A percentile compares a stretch with the other conserved stretches of the same genome.
phyloP scores from a whole-genome alignment of 2,888 invertebrate species.

The Dendrolimus houi region DNA sequence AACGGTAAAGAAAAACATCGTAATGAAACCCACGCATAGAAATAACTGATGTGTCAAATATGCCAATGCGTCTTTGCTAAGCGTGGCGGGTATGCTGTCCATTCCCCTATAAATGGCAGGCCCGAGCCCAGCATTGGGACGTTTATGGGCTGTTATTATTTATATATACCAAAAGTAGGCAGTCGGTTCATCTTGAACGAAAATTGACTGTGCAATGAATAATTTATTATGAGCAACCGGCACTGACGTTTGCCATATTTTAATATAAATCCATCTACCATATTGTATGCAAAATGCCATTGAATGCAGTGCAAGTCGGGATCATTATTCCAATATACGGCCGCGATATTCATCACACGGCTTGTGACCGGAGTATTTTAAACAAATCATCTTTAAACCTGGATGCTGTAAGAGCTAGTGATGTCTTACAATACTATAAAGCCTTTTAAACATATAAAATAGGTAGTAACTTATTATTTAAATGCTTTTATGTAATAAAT shows the following conservation, averaged over 20 bases:
- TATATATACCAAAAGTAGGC: too few relatives aligned
- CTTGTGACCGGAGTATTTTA: conserved; percentile 63
- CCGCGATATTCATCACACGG: conserved; percentile 69
- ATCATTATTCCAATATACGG: conserved; percentile 73
- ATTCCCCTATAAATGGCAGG: too few relatives aligned
- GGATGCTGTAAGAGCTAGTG: conserved; percentile 20
- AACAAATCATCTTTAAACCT: conserved; percentile 72
- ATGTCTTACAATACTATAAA: conserved; percentile 2
- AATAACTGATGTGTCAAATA: too few relatives aligned
- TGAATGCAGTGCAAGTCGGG: conserved; percentile 71
- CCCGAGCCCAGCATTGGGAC: too few relatives aligned
- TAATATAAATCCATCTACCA: conserved; percentile 75
- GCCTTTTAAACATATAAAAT: neutral
- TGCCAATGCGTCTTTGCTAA: too few relatives aligned
- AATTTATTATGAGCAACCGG: conserved; percentile 71
- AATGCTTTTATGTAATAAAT: too few relatives aligned
- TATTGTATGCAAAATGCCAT: conserved; percentile 76
- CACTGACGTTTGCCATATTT: conserved; percentile 72
- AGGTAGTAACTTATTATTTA: too few relatives aligned
- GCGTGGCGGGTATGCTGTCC: too few relatives aligned
- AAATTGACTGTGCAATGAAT: conserved; percentile 74
- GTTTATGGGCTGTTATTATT: too few relatives aligned
- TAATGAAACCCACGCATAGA: too few relatives aligned
- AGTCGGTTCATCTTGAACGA: conserved; percentile 16
- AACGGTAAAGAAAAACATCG: too few relatives aligned